A percentile compares a stretch with the other conserved stretches of the same genome.
Conservation (phyloP, 2,888 invertebrate genomes). For the Lycia hirtaria region DNA sequence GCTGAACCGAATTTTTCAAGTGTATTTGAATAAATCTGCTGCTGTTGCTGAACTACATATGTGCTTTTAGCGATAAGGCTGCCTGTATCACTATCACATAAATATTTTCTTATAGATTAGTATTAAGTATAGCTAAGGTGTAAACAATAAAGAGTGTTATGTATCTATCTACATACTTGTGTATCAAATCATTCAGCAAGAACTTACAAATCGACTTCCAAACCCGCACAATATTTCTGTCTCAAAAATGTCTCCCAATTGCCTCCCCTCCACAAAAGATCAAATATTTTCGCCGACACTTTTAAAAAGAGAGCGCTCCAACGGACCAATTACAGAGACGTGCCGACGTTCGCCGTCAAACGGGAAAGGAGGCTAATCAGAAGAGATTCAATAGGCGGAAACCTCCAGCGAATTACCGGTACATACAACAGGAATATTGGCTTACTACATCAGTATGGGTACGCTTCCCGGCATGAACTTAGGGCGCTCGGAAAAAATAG, state of each 20-base stretch:
- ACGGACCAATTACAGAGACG: conserved; percentile 64
- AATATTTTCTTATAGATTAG: no score
- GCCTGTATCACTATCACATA: no score
- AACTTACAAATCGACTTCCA: background rate
- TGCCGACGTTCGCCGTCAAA: conserved; percentile 75
- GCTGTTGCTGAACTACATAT: no score
- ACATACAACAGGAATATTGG: conserved; percentile 17
- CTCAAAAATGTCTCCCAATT: conserved; percentile 2
- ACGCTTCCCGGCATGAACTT: no score
- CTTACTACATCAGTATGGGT: conserved; percentile 7
- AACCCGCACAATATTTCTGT: background rate
- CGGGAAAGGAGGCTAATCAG: conserved; percentile 83
- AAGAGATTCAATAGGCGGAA: conserved; percentile 84
- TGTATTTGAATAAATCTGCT: no score
- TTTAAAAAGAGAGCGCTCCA: conserved; percentile 66
- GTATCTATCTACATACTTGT: no score
- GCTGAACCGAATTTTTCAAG: no score
- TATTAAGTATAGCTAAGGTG: no score
- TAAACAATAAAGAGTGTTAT: no score
- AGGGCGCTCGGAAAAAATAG: background rate
- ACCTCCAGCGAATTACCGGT: conserved; percentile 58
- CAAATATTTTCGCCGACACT: conserved; percentile 52
- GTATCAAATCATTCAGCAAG: no score
- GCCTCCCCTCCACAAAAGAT: conserved; percentile 16
- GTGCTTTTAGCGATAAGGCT: no score